phyloP scores from a whole-genome alignment of 2,888 invertebrate genomes.

The Chromoteleia sp. region DNA sequence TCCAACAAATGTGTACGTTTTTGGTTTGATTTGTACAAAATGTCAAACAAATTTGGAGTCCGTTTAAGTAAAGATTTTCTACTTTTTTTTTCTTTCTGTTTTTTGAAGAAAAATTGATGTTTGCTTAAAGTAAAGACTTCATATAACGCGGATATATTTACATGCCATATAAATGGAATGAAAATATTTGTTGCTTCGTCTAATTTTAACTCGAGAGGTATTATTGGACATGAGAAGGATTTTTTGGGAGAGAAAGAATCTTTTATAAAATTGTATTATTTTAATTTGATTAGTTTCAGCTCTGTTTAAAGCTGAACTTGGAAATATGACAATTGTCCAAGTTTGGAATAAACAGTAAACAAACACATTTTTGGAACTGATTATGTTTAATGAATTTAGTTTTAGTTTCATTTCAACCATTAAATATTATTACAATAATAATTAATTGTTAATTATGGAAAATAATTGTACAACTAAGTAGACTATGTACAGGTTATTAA shows the following conservation, averaged over 20 bases:
- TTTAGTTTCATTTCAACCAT: no score
- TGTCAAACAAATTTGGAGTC: no score
- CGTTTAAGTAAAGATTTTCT: no score
- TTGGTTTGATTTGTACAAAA: no score
- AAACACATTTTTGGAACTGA: no score
- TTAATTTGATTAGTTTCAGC: conserved; percentile 3
- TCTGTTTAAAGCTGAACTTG: conserved; percentile 7
- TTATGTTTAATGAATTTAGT: no score
- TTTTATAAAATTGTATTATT: conserved; percentile 3
- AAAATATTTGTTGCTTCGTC: conserved; percentile 47
- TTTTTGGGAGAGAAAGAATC: conserved; percentile 24
- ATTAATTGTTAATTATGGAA: no score
- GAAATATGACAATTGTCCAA: not conserved
- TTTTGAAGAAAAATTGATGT: not conserved
- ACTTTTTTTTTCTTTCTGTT: no score
- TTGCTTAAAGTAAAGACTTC: not conserved
- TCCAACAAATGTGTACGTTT: no score
- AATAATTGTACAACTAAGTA: no score
- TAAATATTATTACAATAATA: no score
- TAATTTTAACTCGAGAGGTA: conserved; percentile 42
- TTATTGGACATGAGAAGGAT: conserved; percentile 45
- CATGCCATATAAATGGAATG: conserved; percentile 25
- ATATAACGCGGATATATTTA: conserved; percentile 30
- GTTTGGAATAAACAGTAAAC: not conserved
- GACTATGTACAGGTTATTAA: no score